Percentiles rank a stretch among this genome's conserved stretches.
These are phyloP conservation scores for Hormaphis cornu DNA, from an alignment of 1,140 invertebrate genomes.

Conservation along the genomic window DNA sequence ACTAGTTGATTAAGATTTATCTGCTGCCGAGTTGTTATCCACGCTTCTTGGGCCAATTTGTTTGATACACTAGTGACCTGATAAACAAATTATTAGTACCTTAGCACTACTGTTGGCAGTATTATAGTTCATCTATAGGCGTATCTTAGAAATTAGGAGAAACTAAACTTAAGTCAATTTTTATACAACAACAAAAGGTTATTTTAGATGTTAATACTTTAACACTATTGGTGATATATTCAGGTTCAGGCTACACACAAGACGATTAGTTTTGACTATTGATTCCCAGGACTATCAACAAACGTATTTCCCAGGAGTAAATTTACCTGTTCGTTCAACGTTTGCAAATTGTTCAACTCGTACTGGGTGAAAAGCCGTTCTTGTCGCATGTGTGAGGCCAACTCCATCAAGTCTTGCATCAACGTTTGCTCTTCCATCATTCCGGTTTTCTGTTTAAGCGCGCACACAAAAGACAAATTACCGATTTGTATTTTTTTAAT, in stretches of 20 bases:
- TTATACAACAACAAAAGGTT: neutral
- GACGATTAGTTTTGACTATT: too few relatives aligned
- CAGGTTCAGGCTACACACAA: too few relatives aligned
- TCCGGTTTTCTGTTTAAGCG: neutral
- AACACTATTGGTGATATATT: too few relatives aligned
- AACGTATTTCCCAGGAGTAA: too few relatives aligned
- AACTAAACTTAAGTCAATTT: neutral
- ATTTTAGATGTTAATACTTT: neutral
- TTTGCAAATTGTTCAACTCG: conserved; percentile 61
- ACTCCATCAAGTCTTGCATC: conserved; percentile 55
- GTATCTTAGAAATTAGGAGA: conserved; percentile 1
- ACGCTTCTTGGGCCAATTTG: conserved; percentile 65
- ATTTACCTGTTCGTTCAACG: conserved; percentile 61
- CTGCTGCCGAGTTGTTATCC: conserved; percentile 80
- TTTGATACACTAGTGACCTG: conserved; percentile 54
- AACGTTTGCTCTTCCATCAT: conserved; percentile 37
- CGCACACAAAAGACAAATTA: too few relatives aligned
- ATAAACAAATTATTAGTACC: conserved; percentile 5
- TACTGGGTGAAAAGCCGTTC: conserved; percentile 63
- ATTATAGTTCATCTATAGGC: conserved; percentile 23
- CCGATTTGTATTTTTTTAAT: too few relatives aligned
- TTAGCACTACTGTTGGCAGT: too few relatives aligned
- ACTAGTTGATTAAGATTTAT: conserved; percentile 73
- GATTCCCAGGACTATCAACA: too few relatives aligned
- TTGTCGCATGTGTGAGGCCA: conserved; percentile 58